Base-by-base conservation (phyloP, 2,113 vertebrate genomes). In the Bungarus multicinctus region DNA sequence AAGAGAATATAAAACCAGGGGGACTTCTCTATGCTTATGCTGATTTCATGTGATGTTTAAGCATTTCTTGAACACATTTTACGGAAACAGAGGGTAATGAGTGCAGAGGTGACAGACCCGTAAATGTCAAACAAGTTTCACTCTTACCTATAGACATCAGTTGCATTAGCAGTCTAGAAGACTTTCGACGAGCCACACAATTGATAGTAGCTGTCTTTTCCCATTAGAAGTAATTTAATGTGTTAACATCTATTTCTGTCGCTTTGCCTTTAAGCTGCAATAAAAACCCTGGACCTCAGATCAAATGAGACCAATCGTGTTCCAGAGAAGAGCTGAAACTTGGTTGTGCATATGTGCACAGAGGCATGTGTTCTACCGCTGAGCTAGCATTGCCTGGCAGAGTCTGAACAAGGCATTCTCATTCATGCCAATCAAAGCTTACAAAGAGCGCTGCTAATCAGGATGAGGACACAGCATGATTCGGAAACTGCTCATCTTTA, bases 371-470 rank as follows among this genome's bases (percentile, higher is more conserved):
- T 69, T 54, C 50, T 88, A 43, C 47, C 8, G 5, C 47, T 53
- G n/a, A 88, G 91, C 50, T 88, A 74, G 12, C 23, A 50, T 25
- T 88, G 87, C 58, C 69, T 12, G 30, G 20, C 91, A 88, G 58
- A 74, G 50, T 8, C 25, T 88, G 86, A 50, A 54, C 57, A 88
- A 92, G 10, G 50, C 57, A 92, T 22, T 92, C 47, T 25, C n/a
- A 20, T 88, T 50, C 45, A 20, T 43, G 86, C 58, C 88, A 92
- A 74, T 88, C 88, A 88, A 92, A 74, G 87, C 57, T 88, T 88
- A 53, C 57, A 92, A 64, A 87, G 34, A 58, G 45, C 34, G 12
- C 85, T 81, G 69, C 57, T 88, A 27, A 53, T 50, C 85, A 92
- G 91, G 23, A 92, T 47, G 88, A 88, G 23, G 23, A 88, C n/a